phyloP scores from a whole-genome alignment of 2,113 vertebrate genomes.

The Seriola rivoliana region DNA sequence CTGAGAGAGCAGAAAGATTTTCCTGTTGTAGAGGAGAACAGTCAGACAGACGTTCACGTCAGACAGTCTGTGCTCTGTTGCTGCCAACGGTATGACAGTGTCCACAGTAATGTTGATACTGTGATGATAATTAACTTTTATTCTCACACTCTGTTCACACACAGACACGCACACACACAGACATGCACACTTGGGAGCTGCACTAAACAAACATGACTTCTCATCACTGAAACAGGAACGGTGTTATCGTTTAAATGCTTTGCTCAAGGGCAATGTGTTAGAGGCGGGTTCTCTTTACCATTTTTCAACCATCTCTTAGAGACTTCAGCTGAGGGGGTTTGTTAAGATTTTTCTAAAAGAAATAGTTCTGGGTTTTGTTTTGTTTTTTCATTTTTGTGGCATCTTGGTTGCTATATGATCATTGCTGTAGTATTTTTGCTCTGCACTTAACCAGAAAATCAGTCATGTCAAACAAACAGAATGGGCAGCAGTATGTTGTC shows the following conservation, averaged over 20 bases:
- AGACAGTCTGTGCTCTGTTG: constrained; percentile 80
- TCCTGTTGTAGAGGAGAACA: constrained; percentile 62
- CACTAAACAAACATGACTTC: background rate
- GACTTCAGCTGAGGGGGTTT: background rate
- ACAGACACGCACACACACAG: background rate
- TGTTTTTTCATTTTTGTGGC: background rate
- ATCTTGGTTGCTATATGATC: background rate
- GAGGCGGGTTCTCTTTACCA: background rate
- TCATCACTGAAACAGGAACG: background rate
- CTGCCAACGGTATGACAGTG: constrained; percentile 84
- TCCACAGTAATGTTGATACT: background rate
- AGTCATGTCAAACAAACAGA: background rate
- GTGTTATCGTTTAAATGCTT: background rate
- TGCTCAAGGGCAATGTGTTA: background rate
- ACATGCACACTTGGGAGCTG: background rate
- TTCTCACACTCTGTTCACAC: background rate
- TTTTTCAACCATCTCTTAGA: background rate
- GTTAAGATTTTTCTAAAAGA: background rate
- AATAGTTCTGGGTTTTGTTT: background rate
- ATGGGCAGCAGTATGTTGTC: background rate
- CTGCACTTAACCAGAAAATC: background rate
- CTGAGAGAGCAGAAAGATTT: constrained; percentile 82
- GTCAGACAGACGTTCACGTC: constrained; percentile 34
- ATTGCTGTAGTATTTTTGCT: background rate
- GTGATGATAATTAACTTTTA: background rate